Conservation (phyloP, 2,797 vertebrate genomes). For the Holocentrus rufus region DNA sequence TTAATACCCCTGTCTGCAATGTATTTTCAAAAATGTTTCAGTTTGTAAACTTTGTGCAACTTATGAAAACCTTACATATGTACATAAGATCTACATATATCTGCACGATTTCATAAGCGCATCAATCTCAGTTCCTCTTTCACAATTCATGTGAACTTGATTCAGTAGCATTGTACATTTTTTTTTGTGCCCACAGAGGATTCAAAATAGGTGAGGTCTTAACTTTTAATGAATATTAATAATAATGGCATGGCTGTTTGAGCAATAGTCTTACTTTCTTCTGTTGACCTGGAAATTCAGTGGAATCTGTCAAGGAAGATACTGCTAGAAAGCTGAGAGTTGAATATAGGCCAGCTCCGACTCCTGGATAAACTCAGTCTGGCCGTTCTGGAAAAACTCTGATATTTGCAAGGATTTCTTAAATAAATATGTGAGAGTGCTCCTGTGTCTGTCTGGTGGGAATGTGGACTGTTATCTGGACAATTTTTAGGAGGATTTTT, state of each 20-base stretch:
- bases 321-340: background rate
- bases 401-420: too few relatives aligned
- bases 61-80: too few relatives aligned
- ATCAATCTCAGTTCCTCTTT: slow-evolving; percentile 37
- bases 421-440: slow-evolving; percentile 1
- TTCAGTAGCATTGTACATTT: background rate
- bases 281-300: background rate
- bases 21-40: background rate
- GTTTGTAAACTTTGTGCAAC: too few relatives aligned
- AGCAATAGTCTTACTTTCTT: background rate
- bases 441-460: slow-evolving; percentile 4
- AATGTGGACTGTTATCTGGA: slow-evolving; percentile 14
- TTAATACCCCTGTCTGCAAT: background rate
- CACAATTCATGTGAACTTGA: background rate
- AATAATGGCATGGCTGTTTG: background rate
- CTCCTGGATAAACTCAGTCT: too few relatives aligned
- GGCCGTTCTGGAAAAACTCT: too few relatives aligned
- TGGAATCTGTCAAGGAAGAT: background rate
- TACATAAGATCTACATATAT: background rate
- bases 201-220: background rate
- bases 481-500: slow-evolving; percentile 45
- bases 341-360: too few relatives aligned
- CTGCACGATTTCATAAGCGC: slow-evolving; percentile 6
- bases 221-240: background rate
- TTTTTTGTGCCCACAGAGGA: too few relatives aligned